phyloP scores from a whole-genome alignment of 2,888 invertebrate species.

The Melipona beecheii region DNA sequence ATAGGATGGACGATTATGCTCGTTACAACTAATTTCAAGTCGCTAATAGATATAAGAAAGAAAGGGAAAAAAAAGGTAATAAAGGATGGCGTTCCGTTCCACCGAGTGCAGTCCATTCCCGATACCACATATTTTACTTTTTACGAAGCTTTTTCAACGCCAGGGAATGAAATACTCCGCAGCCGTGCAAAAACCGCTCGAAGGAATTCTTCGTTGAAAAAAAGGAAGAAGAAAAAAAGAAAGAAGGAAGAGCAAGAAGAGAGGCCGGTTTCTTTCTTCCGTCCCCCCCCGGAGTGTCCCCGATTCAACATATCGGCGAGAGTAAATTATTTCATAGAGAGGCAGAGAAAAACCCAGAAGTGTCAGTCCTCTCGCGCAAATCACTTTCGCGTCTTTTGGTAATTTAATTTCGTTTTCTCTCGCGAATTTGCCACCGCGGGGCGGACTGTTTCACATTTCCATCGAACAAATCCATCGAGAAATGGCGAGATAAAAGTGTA shows the following conservation, averaged over 20 bases:
- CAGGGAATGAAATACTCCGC: not conserved
- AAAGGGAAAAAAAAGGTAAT: not conserved
- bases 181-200: not conserved
- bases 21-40: not conserved
- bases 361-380: not conserved
- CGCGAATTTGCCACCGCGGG: not conserved
- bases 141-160: not conserved
- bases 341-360: not conserved
- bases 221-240: not conserved
- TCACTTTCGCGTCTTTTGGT: not conserved
- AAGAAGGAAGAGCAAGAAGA: not conserved
- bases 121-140: not conserved
- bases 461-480: constrained; percentile 21
- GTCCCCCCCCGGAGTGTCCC: not conserved
- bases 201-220: not conserved
- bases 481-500: constrained; percentile 26
- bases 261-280: not conserved
- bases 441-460: constrained; percentile 1
- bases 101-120: not conserved
- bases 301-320: not conserved
- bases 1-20: not conserved
- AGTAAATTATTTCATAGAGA: not conserved
- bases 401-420: not conserved
- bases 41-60: not conserved
- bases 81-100: not conserved